Evolutionary conservation across 1,140 invertebrate genomes (phyloP).

Genomic region (Hypsibius dujardini): DNA sequence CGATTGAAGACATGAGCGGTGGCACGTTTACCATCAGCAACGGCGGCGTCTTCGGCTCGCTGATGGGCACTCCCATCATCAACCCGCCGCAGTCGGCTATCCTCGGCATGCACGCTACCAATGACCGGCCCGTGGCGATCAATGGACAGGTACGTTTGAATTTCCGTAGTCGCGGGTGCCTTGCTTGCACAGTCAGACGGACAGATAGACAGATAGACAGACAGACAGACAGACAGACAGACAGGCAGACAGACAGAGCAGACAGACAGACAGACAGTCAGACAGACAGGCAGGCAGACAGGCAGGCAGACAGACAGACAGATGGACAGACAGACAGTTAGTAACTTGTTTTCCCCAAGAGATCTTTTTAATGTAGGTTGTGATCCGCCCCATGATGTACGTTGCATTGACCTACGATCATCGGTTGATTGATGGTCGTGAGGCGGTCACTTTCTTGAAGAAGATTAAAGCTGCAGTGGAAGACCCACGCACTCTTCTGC

Average conservation of each 20-base stretch:
- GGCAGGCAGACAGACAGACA: no score
- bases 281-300: no score
- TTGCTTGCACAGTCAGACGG: no score
- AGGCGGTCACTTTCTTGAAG: constrained; percentile 87
- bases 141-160: constrained; percentile 80
- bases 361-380: constrained; percentile 46
- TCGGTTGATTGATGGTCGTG: constrained; percentile 90
- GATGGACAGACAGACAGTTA: no score
- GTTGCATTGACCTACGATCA: constrained; percentile 97
- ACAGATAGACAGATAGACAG: no score
- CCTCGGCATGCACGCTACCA: constrained; percentile 96
- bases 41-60: constrained; percentile 92
- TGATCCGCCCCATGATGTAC: constrained; percentile 98
- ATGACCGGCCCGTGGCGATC: constrained; percentile 79
- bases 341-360: not conserved
- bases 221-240: no score
- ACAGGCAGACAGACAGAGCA: no score
- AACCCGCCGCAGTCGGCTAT: constrained; percentile 99
- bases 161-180: no score
- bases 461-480: constrained; percentile 93
- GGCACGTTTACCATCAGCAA: constrained; percentile 99
- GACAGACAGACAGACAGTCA: no score
- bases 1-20: constrained; percentile 98
- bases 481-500: constrained; percentile 77
- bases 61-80: constrained; percentile 96